Evolutionary conservation across 2,113 vertebrate genomes (phyloP), one percentile per base, ranked within the genome.

Genomic region (Paedocypris sp.): DNA sequence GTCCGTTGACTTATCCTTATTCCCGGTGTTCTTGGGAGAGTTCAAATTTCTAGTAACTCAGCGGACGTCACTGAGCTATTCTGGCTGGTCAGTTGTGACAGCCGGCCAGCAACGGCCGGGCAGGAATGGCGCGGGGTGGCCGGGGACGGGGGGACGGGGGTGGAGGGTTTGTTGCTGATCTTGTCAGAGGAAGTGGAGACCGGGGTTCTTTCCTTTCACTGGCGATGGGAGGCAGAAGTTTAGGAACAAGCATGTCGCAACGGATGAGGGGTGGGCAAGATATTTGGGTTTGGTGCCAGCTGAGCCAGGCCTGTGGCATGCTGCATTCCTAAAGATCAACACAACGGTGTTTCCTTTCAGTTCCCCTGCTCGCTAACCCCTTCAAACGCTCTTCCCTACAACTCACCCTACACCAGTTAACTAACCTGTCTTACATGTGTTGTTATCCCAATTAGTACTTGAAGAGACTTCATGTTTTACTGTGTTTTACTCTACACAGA

Each of bases 271-370:
- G 65, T 66, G 71, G 60, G 51, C 52, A 71, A 80, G 74, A 77
- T 77, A 83, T 87, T 82, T 82, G 75, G 64, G 75, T 83, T 74
- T 82, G 83, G 82, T 86, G 83, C 84, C 84, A 84, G 85, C 73
- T 56, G 65, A 84, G 75, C 75, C 77, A 76, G 79, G 69, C 59
- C 69, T 81, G 75, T 80, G 80, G 78, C 76, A 80, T 84, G 74
- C 70, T 66, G 51, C 79, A 83, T 87, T 86, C 85, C 83, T 60
- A 71, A 74, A 83, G 81, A 84, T 86, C 81, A 86, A 82, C 83
- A 76, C 79, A 70, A 66, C 52, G 70, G 82, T 83, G 80, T 86
- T 86, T 82, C 75, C 79, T 87, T 87, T 86, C 84, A 83, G 58
- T 57, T 68, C 38, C 49, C 20, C 36, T 54, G 45, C 41, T 56